Conservation (phyloP, 2,797 vertebrate species). For the Gambelia wislizenii region DNA sequence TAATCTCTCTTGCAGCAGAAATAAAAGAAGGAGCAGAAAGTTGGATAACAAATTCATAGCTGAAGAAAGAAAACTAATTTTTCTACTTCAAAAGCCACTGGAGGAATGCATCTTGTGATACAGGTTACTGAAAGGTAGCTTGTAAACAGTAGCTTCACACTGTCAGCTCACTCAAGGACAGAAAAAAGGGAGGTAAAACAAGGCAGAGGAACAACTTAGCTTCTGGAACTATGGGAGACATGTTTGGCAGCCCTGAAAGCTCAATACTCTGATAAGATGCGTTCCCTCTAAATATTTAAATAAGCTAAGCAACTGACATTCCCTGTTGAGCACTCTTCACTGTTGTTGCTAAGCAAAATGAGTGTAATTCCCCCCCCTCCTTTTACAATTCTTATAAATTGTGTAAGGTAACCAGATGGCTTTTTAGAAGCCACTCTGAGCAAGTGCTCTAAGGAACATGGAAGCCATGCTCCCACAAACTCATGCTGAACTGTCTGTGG, state of each 20-base stretch:
- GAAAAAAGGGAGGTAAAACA: slow-evolving; percentile 38
- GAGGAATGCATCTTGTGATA: slow-evolving; percentile 20
- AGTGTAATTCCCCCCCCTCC: slow-evolving; percentile 1
- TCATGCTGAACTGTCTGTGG: background rate
- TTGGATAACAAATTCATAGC: background rate
- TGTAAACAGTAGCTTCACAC: background rate
- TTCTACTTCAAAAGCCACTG: slow-evolving; percentile 17
- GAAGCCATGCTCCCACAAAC: slow-evolving; percentile 37
- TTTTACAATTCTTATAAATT: slow-evolving; percentile 61
- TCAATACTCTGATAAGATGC: slow-evolving; percentile 57
- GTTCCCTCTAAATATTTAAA: slow-evolving; percentile 77
- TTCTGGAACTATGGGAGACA: slow-evolving; percentile 45
- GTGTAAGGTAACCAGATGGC: slow-evolving; percentile 55
- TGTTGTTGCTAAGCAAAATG: slow-evolving; percentile 74
- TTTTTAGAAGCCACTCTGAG: slow-evolving; percentile 56
- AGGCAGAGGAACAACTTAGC: slow-evolving; percentile 51
- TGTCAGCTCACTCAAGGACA: slow-evolving; percentile 14
- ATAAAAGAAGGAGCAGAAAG: slow-evolving; percentile 26
- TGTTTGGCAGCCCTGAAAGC: slow-evolving; percentile 62
- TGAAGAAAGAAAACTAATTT: slow-evolving; percentile 3
- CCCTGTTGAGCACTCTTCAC: slow-evolving; percentile 60
- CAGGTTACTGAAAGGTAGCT: slow-evolving; percentile 5
- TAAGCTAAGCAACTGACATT: slow-evolving; percentile 70
- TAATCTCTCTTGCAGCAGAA: background rate
- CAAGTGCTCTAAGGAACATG: slow-evolving; percentile 26